Evolutionary conservation across 2,797 vertebrate species (phyloP).

Genomic region (Moxostoma hubbsi): DNA sequence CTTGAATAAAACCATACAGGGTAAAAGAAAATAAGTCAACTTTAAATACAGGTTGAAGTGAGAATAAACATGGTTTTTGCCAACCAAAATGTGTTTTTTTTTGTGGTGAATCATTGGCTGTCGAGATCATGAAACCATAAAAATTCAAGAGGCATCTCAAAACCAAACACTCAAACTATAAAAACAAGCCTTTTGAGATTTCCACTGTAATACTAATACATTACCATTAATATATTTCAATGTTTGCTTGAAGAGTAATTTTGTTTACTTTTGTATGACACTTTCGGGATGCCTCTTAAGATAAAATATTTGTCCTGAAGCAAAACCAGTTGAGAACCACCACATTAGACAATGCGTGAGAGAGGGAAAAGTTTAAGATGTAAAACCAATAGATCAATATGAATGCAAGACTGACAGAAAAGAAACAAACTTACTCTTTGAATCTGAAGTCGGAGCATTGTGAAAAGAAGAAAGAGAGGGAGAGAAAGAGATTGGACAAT

Average conservation of each 20-base stretch:
- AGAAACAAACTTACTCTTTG: slow-evolving; percentile 93
- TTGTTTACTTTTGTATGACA: not conserved
- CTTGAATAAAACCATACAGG: not conserved
- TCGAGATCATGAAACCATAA: not conserved
- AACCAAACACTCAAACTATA: not conserved
- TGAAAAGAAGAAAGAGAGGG: slow-evolving; percentile 34
- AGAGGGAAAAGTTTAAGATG: not conserved
- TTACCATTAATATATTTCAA: not conserved
- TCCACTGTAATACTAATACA: too few species aligned
- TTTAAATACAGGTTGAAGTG: not conserved
- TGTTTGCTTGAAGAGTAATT: not conserved
- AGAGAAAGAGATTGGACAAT: slow-evolving; percentile 49
- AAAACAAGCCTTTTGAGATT: not conserved
- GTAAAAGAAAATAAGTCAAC: not conserved
- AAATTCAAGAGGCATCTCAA: not conserved
- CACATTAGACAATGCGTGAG: not conserved
- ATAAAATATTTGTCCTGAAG: not conserved
- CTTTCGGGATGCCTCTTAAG: too few species aligned
- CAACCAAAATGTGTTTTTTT: not conserved
- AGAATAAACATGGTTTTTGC: not conserved
- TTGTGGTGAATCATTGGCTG: not conserved
- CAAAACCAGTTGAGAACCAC: slow-evolving; percentile 1
- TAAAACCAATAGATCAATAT: not conserved
- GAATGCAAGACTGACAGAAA: slow-evolving; percentile 1
- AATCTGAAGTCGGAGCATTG: slow-evolving; percentile 83